Conservation (phyloP, 2,113 vertebrate genomes). For the Muntiacus muntjak region DNA sequence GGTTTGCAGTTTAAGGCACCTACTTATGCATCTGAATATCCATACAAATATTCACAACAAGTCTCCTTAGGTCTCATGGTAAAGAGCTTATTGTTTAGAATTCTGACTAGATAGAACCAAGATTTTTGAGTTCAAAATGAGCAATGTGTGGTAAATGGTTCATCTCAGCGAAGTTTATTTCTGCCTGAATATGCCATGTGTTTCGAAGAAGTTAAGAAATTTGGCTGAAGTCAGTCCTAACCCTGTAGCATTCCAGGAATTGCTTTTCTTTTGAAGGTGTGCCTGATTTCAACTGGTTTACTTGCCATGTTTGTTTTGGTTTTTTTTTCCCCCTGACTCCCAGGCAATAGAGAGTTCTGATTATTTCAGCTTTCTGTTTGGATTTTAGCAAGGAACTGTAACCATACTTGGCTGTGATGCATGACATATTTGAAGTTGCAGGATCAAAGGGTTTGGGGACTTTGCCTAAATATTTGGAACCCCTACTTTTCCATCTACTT, state of each 20-base stretch:
- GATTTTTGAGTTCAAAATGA: not conserved
- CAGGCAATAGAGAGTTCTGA: not conserved
- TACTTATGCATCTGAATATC: not conserved
- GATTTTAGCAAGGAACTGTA: not conserved
- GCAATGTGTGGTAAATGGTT: not conserved
- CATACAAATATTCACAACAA: not conserved
- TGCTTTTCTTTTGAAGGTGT: not conserved
- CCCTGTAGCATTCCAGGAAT: not conserved
- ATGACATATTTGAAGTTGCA: not conserved
- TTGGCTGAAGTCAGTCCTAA: not conserved
- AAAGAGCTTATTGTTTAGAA: not conserved
- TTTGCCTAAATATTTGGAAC: not conserved
- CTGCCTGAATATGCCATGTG: not conserved
- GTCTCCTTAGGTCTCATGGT: not conserved
- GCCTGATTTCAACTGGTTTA: not conserved
- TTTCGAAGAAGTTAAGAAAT: not conserved
- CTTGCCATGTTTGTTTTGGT: not conserved
- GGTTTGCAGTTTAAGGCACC: not conserved
- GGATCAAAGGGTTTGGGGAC: not conserved
- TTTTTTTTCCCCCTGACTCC: not conserved
- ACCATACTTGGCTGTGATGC: not conserved
- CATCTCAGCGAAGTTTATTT: not conserved
- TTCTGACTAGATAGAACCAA: not conserved
- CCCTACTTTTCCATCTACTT: not conserved
- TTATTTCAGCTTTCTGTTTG: slow-evolving; percentile 5